These are phyloP conservation scores for Scolopax rusticola DNA, from an alignment of 2,797 vertebrate species.

Conservation along the genomic window DNA sequence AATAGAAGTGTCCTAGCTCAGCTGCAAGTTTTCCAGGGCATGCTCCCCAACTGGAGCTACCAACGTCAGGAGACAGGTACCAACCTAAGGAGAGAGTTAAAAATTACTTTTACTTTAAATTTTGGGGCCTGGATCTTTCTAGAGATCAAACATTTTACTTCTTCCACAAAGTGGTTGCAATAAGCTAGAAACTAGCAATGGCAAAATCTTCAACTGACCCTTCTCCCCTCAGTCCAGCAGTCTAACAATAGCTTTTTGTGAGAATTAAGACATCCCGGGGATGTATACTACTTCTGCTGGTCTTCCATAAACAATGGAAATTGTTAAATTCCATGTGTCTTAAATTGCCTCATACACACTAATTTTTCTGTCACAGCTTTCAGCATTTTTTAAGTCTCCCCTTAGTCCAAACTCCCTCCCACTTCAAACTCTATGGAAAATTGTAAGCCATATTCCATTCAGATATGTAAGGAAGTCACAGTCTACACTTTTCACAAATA, in stretches of 20 bases:
- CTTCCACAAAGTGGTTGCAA: not conserved
- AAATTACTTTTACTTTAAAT: not conserved
- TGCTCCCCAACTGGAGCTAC: not conserved
- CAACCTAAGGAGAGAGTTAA: accelerated
- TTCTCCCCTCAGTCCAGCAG: not conserved
- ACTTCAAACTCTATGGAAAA: not conserved
- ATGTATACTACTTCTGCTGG: not conserved
- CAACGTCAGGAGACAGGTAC: not conserved
- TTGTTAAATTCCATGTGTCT: not conserved
- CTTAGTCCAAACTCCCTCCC: no score
- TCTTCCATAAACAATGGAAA: not conserved
- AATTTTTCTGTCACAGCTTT: not conserved
- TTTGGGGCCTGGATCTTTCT: not conserved
- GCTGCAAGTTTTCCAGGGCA: not conserved
- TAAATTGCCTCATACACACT: not conserved
- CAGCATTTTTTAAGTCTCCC: not conserved
- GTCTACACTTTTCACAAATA: not conserved
- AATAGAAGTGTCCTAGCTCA: not conserved
- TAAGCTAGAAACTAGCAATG: not conserved
- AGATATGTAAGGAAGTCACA: not conserved
- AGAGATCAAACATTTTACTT: not conserved
- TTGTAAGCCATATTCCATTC: not conserved
- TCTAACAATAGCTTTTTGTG: not conserved
- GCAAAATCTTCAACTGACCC: not conserved
- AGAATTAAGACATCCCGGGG: not conserved